Evolutionary conservation across 2,113 vertebrate genomes (phyloP).

Genomic region (Laticauda laticaudata): DNA sequence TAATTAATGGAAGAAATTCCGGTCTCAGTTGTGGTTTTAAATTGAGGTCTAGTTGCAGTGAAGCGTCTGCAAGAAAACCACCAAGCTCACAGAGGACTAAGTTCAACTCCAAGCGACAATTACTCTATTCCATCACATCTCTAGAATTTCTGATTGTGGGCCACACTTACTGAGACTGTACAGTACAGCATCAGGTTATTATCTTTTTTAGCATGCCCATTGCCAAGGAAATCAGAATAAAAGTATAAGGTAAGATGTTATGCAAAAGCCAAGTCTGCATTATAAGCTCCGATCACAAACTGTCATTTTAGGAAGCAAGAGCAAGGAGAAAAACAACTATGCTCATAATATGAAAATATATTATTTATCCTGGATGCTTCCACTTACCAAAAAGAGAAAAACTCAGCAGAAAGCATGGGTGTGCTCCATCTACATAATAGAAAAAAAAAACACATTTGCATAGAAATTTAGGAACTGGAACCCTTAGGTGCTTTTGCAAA

Average conservation of each 20-base stretch:
- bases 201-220: background rate
- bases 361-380: background rate
- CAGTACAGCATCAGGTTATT: background rate
- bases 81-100: background rate
- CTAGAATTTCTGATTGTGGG: background rate
- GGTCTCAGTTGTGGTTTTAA: background rate
- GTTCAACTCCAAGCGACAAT: background rate
- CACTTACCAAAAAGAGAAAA: background rate
- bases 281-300: background rate
- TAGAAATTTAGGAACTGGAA: background rate
- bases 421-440: background rate
- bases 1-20: background rate
- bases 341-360: background rate
- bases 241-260: background rate
- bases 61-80: background rate
- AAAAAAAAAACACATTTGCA: background rate
- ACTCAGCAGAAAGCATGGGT: background rate
- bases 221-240: background rate
- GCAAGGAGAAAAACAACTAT: background rate
- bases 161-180: background rate
- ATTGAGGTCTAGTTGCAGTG: background rate
- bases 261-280: background rate
- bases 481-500: background rate
- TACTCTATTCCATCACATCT: background rate
- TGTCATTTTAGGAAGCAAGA: background rate